phyloP scores from a whole-genome alignment of 2,888 invertebrate species.

The Rhamnusium bicolor region DNA sequence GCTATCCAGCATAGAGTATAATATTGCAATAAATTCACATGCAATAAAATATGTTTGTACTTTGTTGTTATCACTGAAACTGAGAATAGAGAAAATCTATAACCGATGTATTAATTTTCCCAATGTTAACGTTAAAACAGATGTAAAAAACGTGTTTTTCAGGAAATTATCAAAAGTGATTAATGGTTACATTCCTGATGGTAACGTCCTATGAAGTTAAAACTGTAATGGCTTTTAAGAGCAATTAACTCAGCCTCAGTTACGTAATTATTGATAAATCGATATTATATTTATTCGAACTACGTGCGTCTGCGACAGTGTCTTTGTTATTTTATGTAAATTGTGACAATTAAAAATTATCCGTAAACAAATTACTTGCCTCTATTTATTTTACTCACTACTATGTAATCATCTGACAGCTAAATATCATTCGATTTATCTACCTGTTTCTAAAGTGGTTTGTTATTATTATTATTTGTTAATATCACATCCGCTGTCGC shows the following conservation, averaged over 20 bases:
- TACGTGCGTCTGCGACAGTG: not conserved
- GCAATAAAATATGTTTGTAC: not conserved
- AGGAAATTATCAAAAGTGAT: not conserved
- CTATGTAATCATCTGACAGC: no score
- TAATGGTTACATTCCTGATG: not conserved
- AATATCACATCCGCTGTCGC: not conserved
- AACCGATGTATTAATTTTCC: not conserved
- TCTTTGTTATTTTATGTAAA: not conserved
- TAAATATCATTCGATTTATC: no score
- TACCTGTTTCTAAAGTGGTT: not conserved
- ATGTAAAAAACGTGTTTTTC: not conserved
- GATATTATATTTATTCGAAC: not conserved
- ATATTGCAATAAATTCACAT: not conserved
- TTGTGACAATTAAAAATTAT: not conserved
- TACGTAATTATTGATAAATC: not conserved
- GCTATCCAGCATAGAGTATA: not conserved
- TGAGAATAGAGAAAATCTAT: not conserved
- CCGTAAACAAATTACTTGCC: not conserved
- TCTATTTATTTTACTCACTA: not conserved
- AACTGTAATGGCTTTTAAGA: constrained; percentile 9
- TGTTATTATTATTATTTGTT: not conserved
- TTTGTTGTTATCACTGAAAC: not conserved
- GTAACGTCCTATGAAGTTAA: not conserved
- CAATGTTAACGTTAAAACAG: not conserved
- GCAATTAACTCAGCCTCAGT: constrained; percentile 1